Evolutionary conservation across 2,888 invertebrate genomes (phyloP).

Genomic region (Pherbina coryleti): DNA sequence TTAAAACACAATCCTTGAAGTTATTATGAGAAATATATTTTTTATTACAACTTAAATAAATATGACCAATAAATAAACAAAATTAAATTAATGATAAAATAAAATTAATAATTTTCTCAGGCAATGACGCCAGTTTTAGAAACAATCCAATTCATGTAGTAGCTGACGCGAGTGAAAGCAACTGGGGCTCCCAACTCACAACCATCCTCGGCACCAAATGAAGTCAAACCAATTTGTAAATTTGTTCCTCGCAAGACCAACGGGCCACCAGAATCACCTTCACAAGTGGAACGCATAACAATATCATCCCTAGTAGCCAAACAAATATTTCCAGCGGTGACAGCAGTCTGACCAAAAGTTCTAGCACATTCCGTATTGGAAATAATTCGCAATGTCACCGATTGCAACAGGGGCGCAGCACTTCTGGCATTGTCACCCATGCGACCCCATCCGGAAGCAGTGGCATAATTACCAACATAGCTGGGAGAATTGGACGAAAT

Average conservation of each 20-base stretch:
- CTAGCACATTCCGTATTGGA: slow-evolving; percentile 50
- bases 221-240: slow-evolving; percentile 56
- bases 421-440: slow-evolving; percentile 45
- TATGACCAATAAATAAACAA: too few relatives aligned
- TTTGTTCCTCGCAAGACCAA: slow-evolving; percentile 45
- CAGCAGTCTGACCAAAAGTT: slow-evolving; percentile 45
- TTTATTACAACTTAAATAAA: too few relatives aligned
- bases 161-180: slow-evolving; percentile 57
- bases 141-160: slow-evolving; percentile 54
- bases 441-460: slow-evolving; percentile 63
- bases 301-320: slow-evolving; percentile 52
- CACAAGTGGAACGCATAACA: slow-evolving; percentile 58
- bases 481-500: slow-evolving; percentile 37
- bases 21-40: too few relatives aligned
- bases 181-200: slow-evolving; percentile 57
- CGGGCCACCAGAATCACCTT: slow-evolving; percentile 66
- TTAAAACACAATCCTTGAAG: too few relatives aligned
- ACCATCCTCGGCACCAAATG: slow-evolving; percentile 58
- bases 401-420: slow-evolving; percentile 51
- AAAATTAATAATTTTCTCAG: not conserved
- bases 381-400: slow-evolving; percentile 50
- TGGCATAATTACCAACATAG: slow-evolving; percentile 48
- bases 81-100: too few relatives aligned
- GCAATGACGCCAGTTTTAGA: slow-evolving; percentile 7
- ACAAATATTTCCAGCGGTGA: slow-evolving; percentile 54